These are phyloP conservation scores for Tethea ocularis DNA, from an alignment of 2,888 invertebrate species.

Conservation along the genomic window DNA sequence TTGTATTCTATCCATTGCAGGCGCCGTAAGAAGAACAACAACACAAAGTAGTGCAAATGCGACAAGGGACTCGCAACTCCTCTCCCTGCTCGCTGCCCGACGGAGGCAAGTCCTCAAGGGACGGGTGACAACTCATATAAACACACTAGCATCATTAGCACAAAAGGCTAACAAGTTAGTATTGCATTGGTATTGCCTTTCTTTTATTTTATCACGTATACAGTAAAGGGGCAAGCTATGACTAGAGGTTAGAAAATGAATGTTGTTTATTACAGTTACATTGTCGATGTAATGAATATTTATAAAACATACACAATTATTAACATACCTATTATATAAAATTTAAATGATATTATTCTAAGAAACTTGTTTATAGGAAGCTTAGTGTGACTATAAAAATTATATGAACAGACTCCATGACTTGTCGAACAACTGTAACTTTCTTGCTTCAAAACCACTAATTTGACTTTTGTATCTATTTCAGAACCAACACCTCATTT, in stretches of 20 bases:
- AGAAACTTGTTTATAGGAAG: too few relatives aligned
- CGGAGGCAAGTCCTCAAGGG: conserved; percentile 84
- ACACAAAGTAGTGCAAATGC: conserved; percentile 65
- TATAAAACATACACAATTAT: neutral
- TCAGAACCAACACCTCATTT: conserved; percentile 75
- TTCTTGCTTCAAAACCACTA: neutral
- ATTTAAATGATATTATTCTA: too few relatives aligned
- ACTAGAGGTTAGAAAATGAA: conserved; percentile 3
- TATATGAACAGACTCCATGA: too few relatives aligned
- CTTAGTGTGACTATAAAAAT: too few relatives aligned
- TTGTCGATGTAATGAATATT: conserved; percentile 1
- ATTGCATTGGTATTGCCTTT: conserved; percentile 50
- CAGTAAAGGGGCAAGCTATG: neutral
- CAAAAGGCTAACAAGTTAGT: conserved; percentile 75
- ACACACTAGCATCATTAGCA: conserved; percentile 70
- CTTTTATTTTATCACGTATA: conserved; percentile 13
- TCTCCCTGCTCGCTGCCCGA: conserved; percentile 84
- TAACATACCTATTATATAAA: too few relatives aligned
- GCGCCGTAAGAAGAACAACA: conserved; percentile 58
- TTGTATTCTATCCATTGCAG: conserved; percentile 53
- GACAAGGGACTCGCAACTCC: conserved; percentile 83
- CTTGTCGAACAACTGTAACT: neutral
- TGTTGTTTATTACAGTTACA: neutral
- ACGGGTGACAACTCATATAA: conserved; percentile 78
- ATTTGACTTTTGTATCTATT: conserved; percentile 38